A percentile compares a stretch with the other conserved stretches of the same genome.
phyloP scores from a whole-genome alignment of 1,140 invertebrate species.

The Metopolophium dirhodum region DNA sequence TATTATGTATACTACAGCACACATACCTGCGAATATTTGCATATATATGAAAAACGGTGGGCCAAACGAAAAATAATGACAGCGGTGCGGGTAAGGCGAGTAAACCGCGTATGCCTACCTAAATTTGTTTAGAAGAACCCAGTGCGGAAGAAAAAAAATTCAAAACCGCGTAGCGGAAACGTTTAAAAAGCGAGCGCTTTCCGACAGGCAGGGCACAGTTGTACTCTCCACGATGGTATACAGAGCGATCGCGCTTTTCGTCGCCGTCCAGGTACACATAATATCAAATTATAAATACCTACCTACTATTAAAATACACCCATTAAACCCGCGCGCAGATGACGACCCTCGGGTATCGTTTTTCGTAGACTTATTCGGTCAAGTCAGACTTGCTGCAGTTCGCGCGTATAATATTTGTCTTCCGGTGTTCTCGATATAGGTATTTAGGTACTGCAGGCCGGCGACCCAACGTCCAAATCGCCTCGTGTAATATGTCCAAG shows the following conservation, averaged over 20 bases:
- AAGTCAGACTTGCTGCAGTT: no score
- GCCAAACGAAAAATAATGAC: background rate
- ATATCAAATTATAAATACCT: background rate
- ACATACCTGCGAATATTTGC: background rate
- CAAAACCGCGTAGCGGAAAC: background rate
- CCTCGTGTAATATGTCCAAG: background rate
- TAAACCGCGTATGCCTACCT: background rate
- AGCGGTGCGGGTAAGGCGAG: background rate
- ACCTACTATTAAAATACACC: background rate
- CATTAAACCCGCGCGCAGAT: background rate
- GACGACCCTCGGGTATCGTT: background rate
- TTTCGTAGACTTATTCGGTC: no score
- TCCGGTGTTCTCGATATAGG: no score
- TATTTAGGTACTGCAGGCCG: no score
- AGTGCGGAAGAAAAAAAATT: background rate
- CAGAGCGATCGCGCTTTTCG: conserved; percentile 17
- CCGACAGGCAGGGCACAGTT: background rate
- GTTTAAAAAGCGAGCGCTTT: conserved; percentile 9
- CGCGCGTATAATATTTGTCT: background rate
- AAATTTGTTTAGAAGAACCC: conserved; percentile 10
- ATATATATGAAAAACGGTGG: background rate
- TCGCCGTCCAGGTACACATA: conserved; percentile 13
- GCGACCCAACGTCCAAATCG: background rate
- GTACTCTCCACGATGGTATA: conserved; percentile 8
- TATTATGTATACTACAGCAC: background rate